A percentile compares a stretch with the other conserved stretches of the same genome.
Conservation (phyloP, 2,113 vertebrate species). For the Sphyrna mokarran region DNA sequence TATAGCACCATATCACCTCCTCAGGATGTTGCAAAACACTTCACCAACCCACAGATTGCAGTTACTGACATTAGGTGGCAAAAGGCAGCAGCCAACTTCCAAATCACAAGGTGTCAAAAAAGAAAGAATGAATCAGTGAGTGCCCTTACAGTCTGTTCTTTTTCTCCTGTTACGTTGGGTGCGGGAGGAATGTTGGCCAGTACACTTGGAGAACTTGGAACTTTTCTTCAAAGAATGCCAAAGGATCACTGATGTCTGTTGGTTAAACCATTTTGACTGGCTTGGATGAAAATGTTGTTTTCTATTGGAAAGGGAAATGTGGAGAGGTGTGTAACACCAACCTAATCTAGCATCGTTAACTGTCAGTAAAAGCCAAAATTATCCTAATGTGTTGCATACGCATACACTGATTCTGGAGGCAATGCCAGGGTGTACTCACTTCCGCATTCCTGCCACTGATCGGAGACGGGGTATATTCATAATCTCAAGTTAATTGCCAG, state of each 20-base stretch:
- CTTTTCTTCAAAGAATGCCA: not conserved
- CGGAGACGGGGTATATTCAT: too few species aligned
- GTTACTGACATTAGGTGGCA: not conserved
- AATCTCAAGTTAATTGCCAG: too few species aligned
- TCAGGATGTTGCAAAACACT: not conserved
- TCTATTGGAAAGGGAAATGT: not conserved
- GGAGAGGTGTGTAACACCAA: not conserved
- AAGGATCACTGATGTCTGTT: not conserved
- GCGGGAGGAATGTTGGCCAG: not conserved
- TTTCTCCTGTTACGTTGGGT: not conserved
- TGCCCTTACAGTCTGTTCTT: not conserved
- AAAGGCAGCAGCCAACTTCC: not conserved
- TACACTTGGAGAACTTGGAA: not conserved
- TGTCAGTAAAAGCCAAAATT: not conserved
- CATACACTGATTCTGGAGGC: not conserved
- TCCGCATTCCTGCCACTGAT: not conserved
- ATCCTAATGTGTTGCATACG: not conserved
- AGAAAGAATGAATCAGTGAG: not conserved
- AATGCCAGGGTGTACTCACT: not conserved
- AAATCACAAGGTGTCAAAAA: not conserved
- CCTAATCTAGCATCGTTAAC: not conserved
- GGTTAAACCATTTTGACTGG: not conserved
- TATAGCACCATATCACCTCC: not conserved
- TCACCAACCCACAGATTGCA: not conserved
- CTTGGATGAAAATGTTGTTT: not conserved